Percentiles rank a stretch among this genome's conserved stretches.
phyloP scores from a whole-genome alignment of 2,797 vertebrate species.

The Morelia viridis region DNA sequence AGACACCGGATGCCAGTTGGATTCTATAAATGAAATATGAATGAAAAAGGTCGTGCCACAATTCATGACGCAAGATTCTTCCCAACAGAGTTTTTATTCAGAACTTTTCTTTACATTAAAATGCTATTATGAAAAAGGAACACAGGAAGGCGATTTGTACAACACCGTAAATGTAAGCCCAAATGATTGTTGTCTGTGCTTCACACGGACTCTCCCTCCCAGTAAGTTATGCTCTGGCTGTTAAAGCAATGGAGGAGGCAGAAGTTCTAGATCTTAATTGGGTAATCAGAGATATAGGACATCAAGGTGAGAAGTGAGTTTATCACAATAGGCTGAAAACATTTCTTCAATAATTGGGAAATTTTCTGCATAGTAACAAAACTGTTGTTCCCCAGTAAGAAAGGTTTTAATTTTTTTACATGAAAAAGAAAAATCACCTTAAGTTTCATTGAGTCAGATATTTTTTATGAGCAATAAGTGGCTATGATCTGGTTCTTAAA shows the following conservation, averaged over 20 bases:
- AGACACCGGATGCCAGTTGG: background rate
- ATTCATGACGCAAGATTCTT: constrained; percentile 37
- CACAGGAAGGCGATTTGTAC: constrained; percentile 59
- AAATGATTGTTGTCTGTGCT: constrained; percentile 26
- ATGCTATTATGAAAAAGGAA: constrained; percentile 47
- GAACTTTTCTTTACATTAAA: constrained; percentile 48
- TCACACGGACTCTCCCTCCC: constrained; percentile 43
- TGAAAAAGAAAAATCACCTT: background rate
- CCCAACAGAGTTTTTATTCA: constrained; percentile 48
- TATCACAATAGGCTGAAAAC: background rate
- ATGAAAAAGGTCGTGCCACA: background rate
- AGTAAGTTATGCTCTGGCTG: constrained; percentile 11
- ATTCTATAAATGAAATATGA: background rate
- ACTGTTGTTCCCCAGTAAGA: background rate
- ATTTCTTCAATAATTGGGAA: background rate
- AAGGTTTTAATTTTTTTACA: background rate
- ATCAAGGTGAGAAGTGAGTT: accelerated
- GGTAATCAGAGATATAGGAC: background rate
- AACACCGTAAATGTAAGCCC: constrained; percentile 44
- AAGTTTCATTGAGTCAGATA: background rate
- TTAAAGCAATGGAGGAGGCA: constrained; percentile 44
- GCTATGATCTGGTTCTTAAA: background rate
- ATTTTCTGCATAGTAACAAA: accelerated
- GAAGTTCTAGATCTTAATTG: background rate
- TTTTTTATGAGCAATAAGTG: background rate